Evolutionary conservation across 2,113 vertebrate species (phyloP).

Genomic region (Scolopax mira): DNA sequence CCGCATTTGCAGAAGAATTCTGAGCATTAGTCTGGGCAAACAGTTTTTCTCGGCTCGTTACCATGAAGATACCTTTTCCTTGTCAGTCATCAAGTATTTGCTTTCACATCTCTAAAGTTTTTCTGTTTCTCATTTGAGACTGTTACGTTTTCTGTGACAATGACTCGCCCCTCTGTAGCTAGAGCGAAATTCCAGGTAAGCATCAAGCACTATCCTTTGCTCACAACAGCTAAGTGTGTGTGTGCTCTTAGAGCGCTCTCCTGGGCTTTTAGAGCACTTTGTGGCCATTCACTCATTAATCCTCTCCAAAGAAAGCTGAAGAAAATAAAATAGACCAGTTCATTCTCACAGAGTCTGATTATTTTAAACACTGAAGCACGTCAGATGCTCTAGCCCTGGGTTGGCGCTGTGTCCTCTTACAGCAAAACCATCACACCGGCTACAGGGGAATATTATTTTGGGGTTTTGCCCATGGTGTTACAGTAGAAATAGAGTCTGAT

Average conservation of each 20-base stretch:
- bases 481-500: not conserved
- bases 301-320: slow-evolving; percentile 5
- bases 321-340: not conserved
- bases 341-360: not conserved
- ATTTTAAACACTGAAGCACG: not conserved
- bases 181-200: not conserved
- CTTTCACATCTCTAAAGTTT: not conserved
- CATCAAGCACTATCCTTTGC: slow-evolving; percentile 18
- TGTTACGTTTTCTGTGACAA: not conserved
- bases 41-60: not conserved
- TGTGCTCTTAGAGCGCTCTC: not conserved
- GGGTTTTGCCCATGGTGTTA: not conserved
- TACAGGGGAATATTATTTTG: not conserved
- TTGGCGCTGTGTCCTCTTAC: not conserved
- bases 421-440: not conserved
- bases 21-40: not conserved
- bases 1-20: not conserved
- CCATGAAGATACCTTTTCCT: not conserved
- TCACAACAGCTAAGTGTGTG: slow-evolving; percentile 12
- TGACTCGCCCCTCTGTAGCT: not conserved
- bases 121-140: slow-evolving; percentile 1
- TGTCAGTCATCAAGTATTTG: not conserved
- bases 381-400: not conserved
- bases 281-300: slow-evolving; percentile 30
- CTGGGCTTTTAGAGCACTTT: slow-evolving; percentile 20